A percentile compares a stretch with the other conserved stretches of the same genome.
Evolutionary conservation across 2,888 invertebrate genomes (phyloP).

Genomic region (Cheilosia scutellata): DNA sequence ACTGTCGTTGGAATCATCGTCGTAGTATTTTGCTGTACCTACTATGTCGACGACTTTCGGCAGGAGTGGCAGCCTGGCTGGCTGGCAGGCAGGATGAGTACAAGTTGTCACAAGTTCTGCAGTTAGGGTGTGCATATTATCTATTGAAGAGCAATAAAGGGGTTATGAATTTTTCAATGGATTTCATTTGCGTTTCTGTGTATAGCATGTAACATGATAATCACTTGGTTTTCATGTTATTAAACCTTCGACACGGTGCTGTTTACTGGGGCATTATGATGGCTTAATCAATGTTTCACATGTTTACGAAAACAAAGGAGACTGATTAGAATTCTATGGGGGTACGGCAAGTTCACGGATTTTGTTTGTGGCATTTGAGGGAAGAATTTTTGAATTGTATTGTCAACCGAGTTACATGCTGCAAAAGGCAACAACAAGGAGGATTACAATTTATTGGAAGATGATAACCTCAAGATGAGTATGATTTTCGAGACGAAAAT

Average conservation of each 20-base stretch:
- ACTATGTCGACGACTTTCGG: too few relatives aligned
- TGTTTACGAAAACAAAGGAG: too few relatives aligned
- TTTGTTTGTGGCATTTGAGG: too few relatives aligned
- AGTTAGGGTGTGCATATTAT: constrained; percentile 25
- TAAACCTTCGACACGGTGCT: not conserved
- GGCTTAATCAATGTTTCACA: constrained; percentile 13
- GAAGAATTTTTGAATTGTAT: too few relatives aligned
- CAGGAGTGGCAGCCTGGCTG: not conserved
- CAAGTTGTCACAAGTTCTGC: constrained; percentile 53
- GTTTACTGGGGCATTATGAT: constrained; percentile 20
- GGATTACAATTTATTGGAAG: too few relatives aligned
- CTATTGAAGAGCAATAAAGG: constrained; percentile 47
- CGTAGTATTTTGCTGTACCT: not conserved
- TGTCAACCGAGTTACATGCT: too few relatives aligned
- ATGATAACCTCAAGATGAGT: too few relatives aligned
- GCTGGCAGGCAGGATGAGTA: constrained; percentile 27
- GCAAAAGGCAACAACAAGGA: too few relatives aligned
- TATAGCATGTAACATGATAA: constrained; percentile 47
- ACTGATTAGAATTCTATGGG: too few relatives aligned
- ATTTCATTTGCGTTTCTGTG: constrained; percentile 34
- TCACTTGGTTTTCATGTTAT: constrained; percentile 19
- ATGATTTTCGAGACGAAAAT: too few relatives aligned
- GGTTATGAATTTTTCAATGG: constrained; percentile 56
- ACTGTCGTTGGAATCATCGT: constrained; percentile 42
- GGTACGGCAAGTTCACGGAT: too few relatives aligned